These are phyloP conservation scores for Lanistes nyassanus DNA, from an alignment of 1,140 invertebrate species.

Conservation along the genomic window DNA sequence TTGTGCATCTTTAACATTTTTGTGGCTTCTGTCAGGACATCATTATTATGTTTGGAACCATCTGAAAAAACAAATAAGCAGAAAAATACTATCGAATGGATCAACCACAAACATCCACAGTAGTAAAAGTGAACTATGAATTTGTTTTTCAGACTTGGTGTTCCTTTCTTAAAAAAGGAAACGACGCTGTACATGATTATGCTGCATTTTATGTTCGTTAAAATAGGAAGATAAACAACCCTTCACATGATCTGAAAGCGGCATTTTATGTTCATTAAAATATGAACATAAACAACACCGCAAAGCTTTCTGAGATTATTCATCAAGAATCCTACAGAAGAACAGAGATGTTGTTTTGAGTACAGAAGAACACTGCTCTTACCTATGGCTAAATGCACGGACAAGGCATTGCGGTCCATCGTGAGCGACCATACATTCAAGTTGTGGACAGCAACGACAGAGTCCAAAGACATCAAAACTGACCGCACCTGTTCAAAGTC, in stretches of 20 bases:
- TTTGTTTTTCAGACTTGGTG: not conserved
- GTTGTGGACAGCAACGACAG: conserved; percentile 93
- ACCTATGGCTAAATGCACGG: conserved; percentile 94
- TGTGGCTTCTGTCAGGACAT: conserved; percentile 4
- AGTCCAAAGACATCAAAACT: conserved; percentile 81
- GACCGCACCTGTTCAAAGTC: conserved; percentile 40
- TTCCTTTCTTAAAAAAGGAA: not conserved
- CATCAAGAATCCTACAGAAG: not conserved
- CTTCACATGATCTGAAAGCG: not conserved
- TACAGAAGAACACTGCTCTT: conserved; percentile 86
- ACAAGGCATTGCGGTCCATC: conserved; percentile 92
- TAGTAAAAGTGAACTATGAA: conserved; percentile 6
- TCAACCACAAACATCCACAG: not conserved
- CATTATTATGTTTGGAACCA: not conserved
- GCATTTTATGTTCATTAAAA: not conserved
- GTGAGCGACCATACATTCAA: conserved; percentile 96
- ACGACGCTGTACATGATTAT: not conserved
- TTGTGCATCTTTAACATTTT: conserved; percentile 34
- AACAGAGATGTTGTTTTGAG: conserved; percentile 87
- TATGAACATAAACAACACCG: not conserved
- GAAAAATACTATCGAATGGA: not conserved
- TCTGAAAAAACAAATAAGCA: conserved; percentile 11
- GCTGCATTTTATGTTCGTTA: not conserved
- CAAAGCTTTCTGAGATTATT: not conserved
- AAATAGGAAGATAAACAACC: not conserved